Conservation (phyloP, 2,113 vertebrate genomes). For the Oreochromis aureus region DNA sequence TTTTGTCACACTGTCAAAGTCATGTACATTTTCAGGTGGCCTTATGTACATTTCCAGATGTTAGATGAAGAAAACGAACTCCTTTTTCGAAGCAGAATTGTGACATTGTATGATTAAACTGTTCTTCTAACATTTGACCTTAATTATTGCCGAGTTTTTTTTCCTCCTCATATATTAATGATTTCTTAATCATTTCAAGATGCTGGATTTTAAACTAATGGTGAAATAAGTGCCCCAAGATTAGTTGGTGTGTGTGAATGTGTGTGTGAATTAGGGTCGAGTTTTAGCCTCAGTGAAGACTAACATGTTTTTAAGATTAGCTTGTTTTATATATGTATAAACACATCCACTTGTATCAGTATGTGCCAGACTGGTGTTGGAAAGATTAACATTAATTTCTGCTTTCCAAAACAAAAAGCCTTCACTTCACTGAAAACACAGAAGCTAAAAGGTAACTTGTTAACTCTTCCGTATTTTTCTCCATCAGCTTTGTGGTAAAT, state of each 20-base stretch:
- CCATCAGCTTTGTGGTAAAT: not conserved
- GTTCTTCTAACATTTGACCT: slow-evolving; percentile 96
- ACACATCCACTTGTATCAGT: not conserved
- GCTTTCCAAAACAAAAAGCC: not conserved
- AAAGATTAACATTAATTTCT: not conserved
- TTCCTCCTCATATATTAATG: not conserved
- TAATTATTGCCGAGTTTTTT: not conserved
- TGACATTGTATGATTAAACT: slow-evolving; percentile 99
- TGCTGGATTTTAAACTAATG: not conserved
- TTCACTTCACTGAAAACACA: not conserved
- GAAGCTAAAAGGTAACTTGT: not conserved
- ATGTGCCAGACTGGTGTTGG: not conserved
- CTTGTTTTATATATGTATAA: no score
- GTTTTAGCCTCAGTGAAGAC: not conserved
- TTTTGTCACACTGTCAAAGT: slow-evolving; percentile 96
- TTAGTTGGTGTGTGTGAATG: not conserved
- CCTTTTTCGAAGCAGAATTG: slow-evolving; percentile 93
- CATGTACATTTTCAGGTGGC: slow-evolving; percentile 99
- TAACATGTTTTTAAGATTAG: no score
- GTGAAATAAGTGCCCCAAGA: not conserved
- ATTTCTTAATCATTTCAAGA: not conserved
- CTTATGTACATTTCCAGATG: slow-evolving; percentile 99
- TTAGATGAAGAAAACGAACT: slow-evolving; percentile 75
- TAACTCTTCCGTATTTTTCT: not conserved
- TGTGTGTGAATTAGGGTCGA: not conserved